Base-by-base conservation (phyloP, 1,140 invertebrate species). In the Tenebrio molitor region DNA sequence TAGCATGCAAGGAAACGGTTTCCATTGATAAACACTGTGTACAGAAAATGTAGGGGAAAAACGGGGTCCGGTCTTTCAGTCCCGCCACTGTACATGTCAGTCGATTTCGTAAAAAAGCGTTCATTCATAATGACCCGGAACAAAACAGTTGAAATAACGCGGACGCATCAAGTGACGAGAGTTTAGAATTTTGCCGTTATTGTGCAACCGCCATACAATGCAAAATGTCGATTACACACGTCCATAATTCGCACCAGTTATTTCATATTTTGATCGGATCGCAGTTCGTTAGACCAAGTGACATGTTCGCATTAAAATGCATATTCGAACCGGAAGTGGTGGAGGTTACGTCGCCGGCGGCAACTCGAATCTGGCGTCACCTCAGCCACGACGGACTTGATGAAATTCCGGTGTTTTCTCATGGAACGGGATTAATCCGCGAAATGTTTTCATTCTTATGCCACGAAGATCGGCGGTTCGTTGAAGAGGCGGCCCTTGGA, bases 11-110 rank as follows among this genome's bases (percentile, higher is more conserved):
- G 36, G 5, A 39, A 39, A 39, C n/a, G n/a, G n/a, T n/a, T 12
- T 7, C 36, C n/a, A 39, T 39, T 39, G 36, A 39, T 39, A 39
- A 39, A 39, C 36, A 39, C 36, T 39, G 36, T 12, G n/a, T n/a
- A 7, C 7, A 33, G 29, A 33, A 10, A 10, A 33, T 4, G 10
- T 5, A 33, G 10, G 10, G 29, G 29, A 33, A 33, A 10, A 4
- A 5, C 4, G 4, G 10, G 29, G 10, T 33, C n/a, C n/a, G n/a
- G n/a, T n/a, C n/a, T n/a, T n/a, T n/a, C n/a, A n/a, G n/a, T n/a
- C n/a, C n/a, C n/a, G n/a, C n/a, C n/a, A n/a, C n/a, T n/a, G n/a
- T n/a, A n/a, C n/a, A n/a, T n/a, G n/a, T n/a, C n/a, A n/a, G n/a
- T n/a, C n/a, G n/a, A n/a, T 33, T 33, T 10, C 29, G 10, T 33